A percentile compares a stretch with the other conserved stretches of the same genome.
phyloP scores from a whole-genome alignment of 2,797 vertebrate species.

The Gobionotothen gibberifrons region DNA sequence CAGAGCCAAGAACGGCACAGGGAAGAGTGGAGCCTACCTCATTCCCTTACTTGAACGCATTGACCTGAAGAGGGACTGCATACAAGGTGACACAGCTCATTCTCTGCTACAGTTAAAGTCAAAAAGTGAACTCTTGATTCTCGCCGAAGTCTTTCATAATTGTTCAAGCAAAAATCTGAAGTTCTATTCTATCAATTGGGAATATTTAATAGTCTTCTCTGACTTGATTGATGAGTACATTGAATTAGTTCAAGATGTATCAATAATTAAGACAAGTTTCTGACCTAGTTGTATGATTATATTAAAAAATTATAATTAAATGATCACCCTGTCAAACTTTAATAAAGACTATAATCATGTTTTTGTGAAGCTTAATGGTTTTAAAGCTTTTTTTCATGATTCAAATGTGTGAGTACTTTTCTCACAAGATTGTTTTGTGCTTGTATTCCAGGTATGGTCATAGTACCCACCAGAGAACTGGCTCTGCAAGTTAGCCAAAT shows the following conservation, averaged over 20 bases:
- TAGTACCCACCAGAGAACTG: slow-evolving; percentile 99
- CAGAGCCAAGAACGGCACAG: slow-evolving; percentile 99
- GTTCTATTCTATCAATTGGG: neutral
- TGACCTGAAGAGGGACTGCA: slow-evolving; percentile 99
- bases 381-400: no score
- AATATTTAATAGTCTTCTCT: neutral
- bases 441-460: slow-evolving; percentile 90
- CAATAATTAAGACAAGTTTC: neutral
- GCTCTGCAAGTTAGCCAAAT: slow-evolving; percentile 99
- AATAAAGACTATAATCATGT: neutral
- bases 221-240: neutral
- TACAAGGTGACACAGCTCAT: slow-evolving; percentile 90
- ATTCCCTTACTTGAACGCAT: slow-evolving; percentile 99
- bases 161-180: neutral
- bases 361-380: neutral
- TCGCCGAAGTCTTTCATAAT: neutral
- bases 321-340: neutral
- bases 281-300: neutral
- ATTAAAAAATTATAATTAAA: neutral
- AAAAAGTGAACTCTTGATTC: neutral
- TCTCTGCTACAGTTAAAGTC: neutral
- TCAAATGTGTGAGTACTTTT: no score
- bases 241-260: neutral
- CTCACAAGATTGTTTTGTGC: no score
- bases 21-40: slow-evolving; percentile 99